phyloP scores from a whole-genome alignment of 2,113 vertebrate species.

The Aphelocoma coerulescens region DNA sequence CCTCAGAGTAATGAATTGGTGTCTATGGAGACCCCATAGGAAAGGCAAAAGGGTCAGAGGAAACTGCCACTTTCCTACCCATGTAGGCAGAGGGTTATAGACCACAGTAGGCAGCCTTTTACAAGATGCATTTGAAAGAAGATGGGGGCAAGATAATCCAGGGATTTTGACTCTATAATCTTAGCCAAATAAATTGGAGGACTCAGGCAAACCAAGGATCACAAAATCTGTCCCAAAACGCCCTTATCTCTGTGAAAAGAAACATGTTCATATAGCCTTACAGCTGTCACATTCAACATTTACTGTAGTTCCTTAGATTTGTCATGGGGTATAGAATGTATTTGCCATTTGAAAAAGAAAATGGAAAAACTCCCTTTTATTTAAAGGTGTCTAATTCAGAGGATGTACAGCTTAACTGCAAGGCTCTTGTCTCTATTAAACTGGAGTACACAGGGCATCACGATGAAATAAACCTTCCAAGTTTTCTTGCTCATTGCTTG shows the following conservation, averaged over 20 bases:
- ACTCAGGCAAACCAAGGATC: not conserved
- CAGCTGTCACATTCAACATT: not conserved
- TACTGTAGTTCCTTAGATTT: not conserved
- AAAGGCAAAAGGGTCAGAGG: not conserved
- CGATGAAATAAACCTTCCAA: not conserved
- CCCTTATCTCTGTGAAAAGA: not conserved
- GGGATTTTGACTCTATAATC: not conserved
- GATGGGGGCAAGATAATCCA: not conserved
- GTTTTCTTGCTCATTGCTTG: not conserved
- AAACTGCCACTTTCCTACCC: not conserved
- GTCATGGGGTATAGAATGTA: not conserved
- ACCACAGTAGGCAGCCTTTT: not conserved
- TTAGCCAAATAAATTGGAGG: not conserved
- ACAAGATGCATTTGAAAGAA: not conserved
- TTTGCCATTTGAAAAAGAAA: not conserved
- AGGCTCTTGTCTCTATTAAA: not conserved
- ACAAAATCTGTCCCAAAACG: not conserved
- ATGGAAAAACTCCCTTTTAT: not conserved
- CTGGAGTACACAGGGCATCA: not conserved
- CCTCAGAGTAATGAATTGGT: not conserved
- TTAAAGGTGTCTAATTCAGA: not conserved
- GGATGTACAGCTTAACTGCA: not conserved
- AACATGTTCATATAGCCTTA: not conserved
- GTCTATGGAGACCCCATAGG: accelerated
- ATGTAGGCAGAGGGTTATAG: not conserved